A percentile compares a stretch with the other conserved stretches of the same genome.
phyloP scores from a whole-genome alignment of 2,888 invertebrate genomes.

The Ptilodon capucinus region DNA sequence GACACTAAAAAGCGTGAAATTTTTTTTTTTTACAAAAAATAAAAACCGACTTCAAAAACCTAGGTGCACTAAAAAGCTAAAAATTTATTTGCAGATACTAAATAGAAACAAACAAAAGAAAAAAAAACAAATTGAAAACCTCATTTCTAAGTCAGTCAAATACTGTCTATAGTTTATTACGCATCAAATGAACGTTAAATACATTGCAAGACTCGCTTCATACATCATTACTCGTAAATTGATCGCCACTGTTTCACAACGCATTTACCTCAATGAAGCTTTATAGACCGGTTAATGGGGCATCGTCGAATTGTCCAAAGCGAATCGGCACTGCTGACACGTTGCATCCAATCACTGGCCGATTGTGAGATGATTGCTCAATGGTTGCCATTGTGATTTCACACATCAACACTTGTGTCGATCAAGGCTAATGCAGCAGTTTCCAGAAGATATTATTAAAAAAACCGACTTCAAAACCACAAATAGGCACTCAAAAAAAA shows the following conservation, averaged over 20 bases:
- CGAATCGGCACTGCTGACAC: constrained; percentile 18
- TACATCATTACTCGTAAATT: constrained; percentile 8
- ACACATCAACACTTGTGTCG: constrained; percentile 16
- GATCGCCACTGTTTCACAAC: constrained; percentile 20
- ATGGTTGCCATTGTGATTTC: constrained; percentile 19
- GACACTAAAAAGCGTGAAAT: too few species aligned
- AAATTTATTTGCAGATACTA: too few species aligned
- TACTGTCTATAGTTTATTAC: not conserved
- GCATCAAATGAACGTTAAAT: not conserved
- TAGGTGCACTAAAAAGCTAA: too few species aligned
- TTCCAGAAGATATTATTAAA: too few species aligned
- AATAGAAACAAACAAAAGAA: not conserved
- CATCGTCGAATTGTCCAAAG: constrained; percentile 22
- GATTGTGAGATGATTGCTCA: constrained; percentile 33
- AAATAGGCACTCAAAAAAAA: too few species aligned
- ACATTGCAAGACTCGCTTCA: not conserved
- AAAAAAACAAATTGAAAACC: not conserved
- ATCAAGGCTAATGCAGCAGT: constrained; percentile 14
- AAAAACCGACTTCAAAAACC: too few species aligned
- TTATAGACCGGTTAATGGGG: constrained; percentile 23
- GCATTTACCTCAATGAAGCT: constrained; percentile 23
- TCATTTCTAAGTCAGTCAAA: too few species aligned
- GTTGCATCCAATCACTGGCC: constrained; percentile 31
- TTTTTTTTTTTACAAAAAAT: too few species aligned
- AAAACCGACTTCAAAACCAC: too few species aligned